Percentiles rank a stretch among this genome's conserved stretches.
Evolutionary conservation across 2,113 vertebrate genomes (phyloP).

Genomic region (Rhizomys pruinosus): DNA sequence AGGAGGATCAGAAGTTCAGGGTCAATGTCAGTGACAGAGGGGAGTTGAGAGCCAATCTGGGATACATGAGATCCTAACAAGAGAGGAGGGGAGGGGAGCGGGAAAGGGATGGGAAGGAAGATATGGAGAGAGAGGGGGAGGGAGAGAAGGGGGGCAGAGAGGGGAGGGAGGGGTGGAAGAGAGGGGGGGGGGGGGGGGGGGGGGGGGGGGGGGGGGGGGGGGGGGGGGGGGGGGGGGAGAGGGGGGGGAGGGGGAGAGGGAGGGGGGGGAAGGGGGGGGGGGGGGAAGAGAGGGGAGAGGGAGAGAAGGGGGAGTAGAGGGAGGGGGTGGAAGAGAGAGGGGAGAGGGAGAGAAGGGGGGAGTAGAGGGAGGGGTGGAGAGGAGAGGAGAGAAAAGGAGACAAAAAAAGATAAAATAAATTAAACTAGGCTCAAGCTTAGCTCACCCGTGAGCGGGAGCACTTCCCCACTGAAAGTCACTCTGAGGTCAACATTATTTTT

Average conservation of each 20-base stretch:
- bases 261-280: too few species aligned
- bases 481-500: constrained; percentile 68
- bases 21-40: neutral
- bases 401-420: neutral
- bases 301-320: too few species aligned
- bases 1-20: neutral
- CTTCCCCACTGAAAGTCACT: constrained; percentile 58
- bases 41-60: neutral
- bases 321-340: too few species aligned
- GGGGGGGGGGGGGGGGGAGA: accelerated
- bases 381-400: too few species aligned
- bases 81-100: too few species aligned
- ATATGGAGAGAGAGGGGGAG: neutral
- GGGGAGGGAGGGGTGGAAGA: neutral
- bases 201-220: too few species aligned
- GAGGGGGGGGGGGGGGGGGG: too few species aligned
- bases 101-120: too few species aligned
- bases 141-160: neutral
- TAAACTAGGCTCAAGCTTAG: neutral
- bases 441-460: neutral
- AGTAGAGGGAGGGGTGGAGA: too few species aligned
- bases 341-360: too few species aligned
- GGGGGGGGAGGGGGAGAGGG: too few species aligned
- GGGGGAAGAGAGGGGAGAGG: neutral
- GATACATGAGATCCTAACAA: neutral